Evolutionary conservation across 2,888 invertebrate genomes (phyloP), one percentile per base, ranked within the genome.

Genomic region (Rhagium mordax): DNA sequence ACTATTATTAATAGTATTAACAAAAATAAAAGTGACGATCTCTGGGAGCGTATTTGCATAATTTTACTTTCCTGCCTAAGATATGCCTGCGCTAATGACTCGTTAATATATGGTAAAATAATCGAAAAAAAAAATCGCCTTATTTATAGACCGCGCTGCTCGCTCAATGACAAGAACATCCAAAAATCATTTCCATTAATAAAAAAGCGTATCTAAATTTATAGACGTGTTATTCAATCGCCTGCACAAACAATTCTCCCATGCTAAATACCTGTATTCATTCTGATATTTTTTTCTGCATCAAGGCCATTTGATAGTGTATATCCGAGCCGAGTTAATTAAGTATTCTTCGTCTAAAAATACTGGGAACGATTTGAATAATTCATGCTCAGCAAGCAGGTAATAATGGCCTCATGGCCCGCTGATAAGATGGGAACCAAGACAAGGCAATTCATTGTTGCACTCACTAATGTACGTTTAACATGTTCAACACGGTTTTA

Each of bases 401-500:
- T 47, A 70, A 64, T 72, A 60, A 57, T 62, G 55, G 59, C 68
- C 66, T 72, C 70, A 75, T 53, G 71, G 70, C 18, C 51, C 62
- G 41, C 33, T 57, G 57, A 73, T 61, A 73, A 73, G 72, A 73
- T 73, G 75, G 71, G 75, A 75, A 75, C 62, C 49, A 60, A 73
- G 75, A 73, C 72, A 73, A 75, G 75, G 75, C 64, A 59, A 71
- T 47, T 70, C 69, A 53, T 71, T 62, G 73, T 75, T 75, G 71
- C 66, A 61, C 33, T 47, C n/a, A 61, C 47, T 75, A 66, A 66
- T 65, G 66, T 55, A 51, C 47, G 47, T 41, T 65, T 69, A 66
- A 68, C 71, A 53, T 65, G 53, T 16, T 20, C 2, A 18, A 29
- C 27, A 24, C 27, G 55, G 55, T 55, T 13, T 27, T 41, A 59